phyloP scores from a whole-genome alignment of 2,888 invertebrate species.

The Acrobasis repandana region DNA sequence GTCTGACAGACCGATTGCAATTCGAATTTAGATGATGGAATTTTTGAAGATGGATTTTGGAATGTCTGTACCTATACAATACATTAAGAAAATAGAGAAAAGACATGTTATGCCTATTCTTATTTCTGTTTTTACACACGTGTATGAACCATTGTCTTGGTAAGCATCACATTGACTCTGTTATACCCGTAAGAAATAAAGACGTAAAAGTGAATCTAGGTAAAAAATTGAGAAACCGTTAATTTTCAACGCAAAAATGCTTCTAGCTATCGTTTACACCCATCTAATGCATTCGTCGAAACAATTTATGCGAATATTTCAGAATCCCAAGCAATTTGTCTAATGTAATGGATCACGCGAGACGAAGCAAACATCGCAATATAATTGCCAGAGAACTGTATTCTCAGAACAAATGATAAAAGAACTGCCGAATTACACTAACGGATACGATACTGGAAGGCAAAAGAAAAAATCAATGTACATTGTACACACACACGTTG shows the following conservation, averaged over 20 bases:
- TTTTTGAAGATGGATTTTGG: background rate
- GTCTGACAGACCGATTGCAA: conserved; percentile 37
- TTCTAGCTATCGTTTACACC: background rate
- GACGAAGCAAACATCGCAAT: conserved; percentile 37
- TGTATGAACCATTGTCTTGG: background rate
- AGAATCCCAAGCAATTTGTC: conserved; percentile 40
- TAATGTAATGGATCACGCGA: conserved; percentile 44
- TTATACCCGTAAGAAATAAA: conserved; percentile 19
- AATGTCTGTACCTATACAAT: too few species aligned
- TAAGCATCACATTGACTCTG: background rate
- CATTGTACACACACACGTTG: conserved; percentile 39
- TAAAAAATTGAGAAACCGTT: background rate
- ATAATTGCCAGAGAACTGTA: conserved; percentile 37
- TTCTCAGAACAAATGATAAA: conserved; percentile 44
- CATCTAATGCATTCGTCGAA: conserved; percentile 15
- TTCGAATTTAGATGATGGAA: conserved; percentile 31
- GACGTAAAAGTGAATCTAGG: background rate
- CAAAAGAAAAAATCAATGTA: conserved; percentile 45
- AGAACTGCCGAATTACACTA: conserved; percentile 48
- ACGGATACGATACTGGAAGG: conserved; percentile 41
- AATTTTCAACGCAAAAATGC: background rate
- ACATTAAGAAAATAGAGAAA: background rate
- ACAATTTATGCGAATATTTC: conserved; percentile 31
- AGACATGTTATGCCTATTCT: background rate
- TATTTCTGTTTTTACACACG: background rate